Percentiles rank a stretch among this genome's conserved stretches.
Conservation (phyloP, 2,113 vertebrate genomes). For the Centropus bengalensis region DNA sequence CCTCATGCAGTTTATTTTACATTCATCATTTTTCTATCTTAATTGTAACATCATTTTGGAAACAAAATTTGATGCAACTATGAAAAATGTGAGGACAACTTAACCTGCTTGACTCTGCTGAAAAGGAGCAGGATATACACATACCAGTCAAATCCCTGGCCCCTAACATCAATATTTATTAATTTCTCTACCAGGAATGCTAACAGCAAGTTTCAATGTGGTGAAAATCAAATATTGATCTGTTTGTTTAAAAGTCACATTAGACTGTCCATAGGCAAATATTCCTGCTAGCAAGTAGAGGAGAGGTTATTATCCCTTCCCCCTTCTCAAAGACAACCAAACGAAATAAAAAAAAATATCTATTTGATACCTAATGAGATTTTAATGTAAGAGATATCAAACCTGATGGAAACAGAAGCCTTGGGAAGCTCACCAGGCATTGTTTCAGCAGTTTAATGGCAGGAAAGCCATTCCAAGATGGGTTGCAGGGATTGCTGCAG, state of each 20-base stretch:
- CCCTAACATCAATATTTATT: constrained; percentile 5
- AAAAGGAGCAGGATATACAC: background rate
- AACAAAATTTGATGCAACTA: background rate
- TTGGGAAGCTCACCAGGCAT: background rate
- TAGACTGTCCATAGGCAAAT: constrained; percentile 20
- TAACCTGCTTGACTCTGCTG: background rate
- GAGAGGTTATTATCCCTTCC: background rate
- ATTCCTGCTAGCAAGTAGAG: background rate
- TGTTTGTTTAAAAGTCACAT: constrained; percentile 29
- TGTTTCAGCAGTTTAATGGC: background rate
- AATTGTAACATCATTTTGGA: background rate
- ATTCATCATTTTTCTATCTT: background rate
- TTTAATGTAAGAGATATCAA: constrained; percentile 13
- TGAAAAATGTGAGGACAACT: background rate
- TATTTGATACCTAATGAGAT: background rate
- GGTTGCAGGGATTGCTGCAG: background rate
- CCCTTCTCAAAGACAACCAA: background rate
- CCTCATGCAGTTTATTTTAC: background rate
- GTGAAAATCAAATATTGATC: constrained; percentile 54
- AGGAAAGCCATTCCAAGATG: background rate
- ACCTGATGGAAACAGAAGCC: background rate
- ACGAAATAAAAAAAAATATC: background rate
- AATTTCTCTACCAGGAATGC: constrained; percentile 25
- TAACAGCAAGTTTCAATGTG: background rate
- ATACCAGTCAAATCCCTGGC: background rate